phyloP scores from a whole-genome alignment of 2,797 vertebrate species.

The Adrianichthys oophorus region DNA sequence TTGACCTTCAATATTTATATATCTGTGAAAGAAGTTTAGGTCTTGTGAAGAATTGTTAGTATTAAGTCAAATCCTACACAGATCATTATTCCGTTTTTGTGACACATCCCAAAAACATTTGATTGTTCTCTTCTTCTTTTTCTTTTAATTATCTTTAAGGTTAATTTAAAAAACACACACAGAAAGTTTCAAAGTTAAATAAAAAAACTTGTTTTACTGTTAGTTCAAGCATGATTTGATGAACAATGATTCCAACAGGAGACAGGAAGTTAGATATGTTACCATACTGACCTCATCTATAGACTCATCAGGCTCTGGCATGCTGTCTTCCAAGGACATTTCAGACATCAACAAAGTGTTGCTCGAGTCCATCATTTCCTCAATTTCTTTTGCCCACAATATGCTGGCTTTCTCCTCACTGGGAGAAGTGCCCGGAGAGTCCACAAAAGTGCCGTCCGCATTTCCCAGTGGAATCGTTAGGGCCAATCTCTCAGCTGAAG shows the following conservation, averaged over 20 bases:
- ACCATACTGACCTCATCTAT: constrained; percentile 47
- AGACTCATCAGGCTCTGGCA: constrained; percentile 6
- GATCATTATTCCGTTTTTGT: too few species aligned
- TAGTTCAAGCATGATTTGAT: too few species aligned
- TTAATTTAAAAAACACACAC: neutral
- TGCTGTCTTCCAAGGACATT: constrained; percentile 49
- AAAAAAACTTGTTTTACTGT: too few species aligned
- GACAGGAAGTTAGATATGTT: neutral
- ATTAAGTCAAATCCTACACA: too few species aligned
- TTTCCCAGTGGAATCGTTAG: constrained; percentile 41
- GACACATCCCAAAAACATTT: too few species aligned
- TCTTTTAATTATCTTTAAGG: too few species aligned
- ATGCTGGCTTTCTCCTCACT: constrained; percentile 54
- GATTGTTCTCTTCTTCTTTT: too few species aligned
- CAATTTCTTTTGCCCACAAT: constrained; percentile 52
- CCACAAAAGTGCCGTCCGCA: constrained; percentile 35
- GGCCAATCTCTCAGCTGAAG: constrained; percentile 3
- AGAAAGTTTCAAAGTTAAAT: too few species aligned
- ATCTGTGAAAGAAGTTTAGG: too few species aligned
- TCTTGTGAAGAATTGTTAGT: too few species aligned
- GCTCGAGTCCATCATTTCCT: constrained; percentile 46
- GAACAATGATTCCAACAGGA: too few species aligned
- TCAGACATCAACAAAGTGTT: constrained; percentile 30
- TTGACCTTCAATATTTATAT: too few species aligned
- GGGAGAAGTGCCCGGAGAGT: constrained; percentile 44